These are phyloP conservation scores for Sarcophaga subvicina DNA, from an alignment of 2,888 invertebrate genomes.

Conservation along the genomic window DNA sequence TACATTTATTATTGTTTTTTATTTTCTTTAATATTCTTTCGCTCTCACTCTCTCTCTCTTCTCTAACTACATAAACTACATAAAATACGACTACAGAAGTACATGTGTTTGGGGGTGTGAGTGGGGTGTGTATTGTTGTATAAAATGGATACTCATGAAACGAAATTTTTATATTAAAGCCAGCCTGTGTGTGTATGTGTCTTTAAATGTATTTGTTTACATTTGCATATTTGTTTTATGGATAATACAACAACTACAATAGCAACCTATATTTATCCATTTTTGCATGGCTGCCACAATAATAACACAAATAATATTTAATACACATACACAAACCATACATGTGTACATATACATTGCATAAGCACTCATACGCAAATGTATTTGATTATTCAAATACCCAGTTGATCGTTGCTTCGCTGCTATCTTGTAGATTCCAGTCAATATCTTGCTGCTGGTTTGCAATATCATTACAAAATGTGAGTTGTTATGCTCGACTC, in stretches of 20 bases:
- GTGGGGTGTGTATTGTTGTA: too few species aligned
- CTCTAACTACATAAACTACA: too few species aligned
- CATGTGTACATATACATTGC: neutral
- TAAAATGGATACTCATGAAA: too few species aligned
- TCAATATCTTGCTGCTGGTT: too few species aligned
- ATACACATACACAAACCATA: neutral
- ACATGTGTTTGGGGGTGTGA: too few species aligned
- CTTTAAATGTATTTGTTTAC: neutral
- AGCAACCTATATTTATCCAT: slow-evolving; percentile 55
- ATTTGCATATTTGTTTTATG: slow-evolving; percentile 57
- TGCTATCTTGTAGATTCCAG: too few species aligned
- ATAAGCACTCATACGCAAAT: neutral
- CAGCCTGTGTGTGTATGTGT: neutral
- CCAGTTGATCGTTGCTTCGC: neutral
- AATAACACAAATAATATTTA: slow-evolving; percentile 50
- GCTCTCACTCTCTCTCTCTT: too few species aligned
- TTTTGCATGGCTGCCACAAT: slow-evolving; percentile 44
- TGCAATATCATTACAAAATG: too few species aligned
- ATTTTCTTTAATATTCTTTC: neutral
- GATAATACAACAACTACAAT: slow-evolving; percentile 37
- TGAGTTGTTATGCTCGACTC: too few species aligned
- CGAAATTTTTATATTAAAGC: too few species aligned
- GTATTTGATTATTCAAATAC: neutral
- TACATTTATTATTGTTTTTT: slow-evolving; percentile 33
- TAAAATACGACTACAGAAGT: too few species aligned